phyloP scores from a whole-genome alignment of 2,113 vertebrate genomes.

The Proteles cristata region DNA sequence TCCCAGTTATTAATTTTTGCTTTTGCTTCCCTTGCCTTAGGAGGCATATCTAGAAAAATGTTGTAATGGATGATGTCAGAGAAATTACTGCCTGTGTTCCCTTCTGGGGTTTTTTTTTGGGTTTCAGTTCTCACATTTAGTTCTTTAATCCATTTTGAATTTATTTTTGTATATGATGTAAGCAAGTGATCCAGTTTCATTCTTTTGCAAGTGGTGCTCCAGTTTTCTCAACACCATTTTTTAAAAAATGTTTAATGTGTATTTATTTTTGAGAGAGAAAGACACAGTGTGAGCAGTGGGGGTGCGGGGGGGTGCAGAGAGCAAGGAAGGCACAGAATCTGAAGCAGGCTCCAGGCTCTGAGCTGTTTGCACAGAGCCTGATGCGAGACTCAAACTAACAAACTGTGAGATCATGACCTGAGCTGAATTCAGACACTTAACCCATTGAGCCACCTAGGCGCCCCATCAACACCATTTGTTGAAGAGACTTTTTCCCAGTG shows the following conservation, averaged over 20 bases:
- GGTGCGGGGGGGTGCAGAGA: too few species aligned
- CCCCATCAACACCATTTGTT: not conserved
- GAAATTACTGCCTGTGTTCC: not conserved
- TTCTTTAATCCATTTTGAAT: not conserved
- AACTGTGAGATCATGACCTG: too few species aligned
- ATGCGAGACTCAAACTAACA: too few species aligned
- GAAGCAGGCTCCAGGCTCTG: too few species aligned
- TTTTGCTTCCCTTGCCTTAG: not conserved
- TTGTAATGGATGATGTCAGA: not conserved
- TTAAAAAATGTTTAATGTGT: too few species aligned
- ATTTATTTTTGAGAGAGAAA: too few species aligned
- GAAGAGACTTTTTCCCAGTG: not conserved
- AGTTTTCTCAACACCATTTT: not conserved
- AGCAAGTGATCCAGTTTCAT: not conserved
- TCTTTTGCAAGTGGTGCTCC: not conserved
- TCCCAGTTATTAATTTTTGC: not conserved
- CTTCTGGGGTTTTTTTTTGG: not conserved
- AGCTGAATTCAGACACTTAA: too few species aligned
- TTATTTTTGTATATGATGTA: not conserved
- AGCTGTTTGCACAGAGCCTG: too few species aligned
- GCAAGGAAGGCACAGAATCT: too few species aligned
- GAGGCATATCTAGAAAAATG: not conserved
- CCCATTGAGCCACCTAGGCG: too few species aligned
- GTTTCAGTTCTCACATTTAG: not conserved
- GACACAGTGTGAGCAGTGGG: too few species aligned